These are phyloP conservation scores for Rosalia funebris DNA, from an alignment of 2,888 invertebrate species.

Conservation along the genomic window DNA sequence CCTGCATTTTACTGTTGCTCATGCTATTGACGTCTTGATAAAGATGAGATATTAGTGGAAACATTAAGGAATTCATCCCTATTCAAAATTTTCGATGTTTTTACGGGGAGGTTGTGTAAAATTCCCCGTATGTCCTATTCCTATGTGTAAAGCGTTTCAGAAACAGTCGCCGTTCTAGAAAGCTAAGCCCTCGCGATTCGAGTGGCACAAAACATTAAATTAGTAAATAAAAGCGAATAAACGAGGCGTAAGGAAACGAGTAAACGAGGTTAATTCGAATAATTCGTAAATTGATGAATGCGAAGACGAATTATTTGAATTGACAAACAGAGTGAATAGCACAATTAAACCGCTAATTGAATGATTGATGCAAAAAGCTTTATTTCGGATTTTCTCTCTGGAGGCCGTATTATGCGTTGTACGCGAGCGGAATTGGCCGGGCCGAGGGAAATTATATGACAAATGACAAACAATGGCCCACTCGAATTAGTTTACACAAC, in stretches of 20 bases:
- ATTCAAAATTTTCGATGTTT: too few species aligned
- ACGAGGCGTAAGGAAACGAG: conserved; percentile 50
- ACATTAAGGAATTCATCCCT: too few species aligned
- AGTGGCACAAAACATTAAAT: conserved; percentile 39
- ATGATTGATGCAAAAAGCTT: conserved; percentile 61
- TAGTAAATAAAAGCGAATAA: conserved; percentile 41
- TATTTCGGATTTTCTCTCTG: conserved; percentile 36
- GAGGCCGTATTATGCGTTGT: too few species aligned
- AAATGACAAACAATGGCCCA: conserved; percentile 57
- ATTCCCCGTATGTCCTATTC: too few species aligned
- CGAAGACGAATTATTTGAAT: conserved; percentile 58
- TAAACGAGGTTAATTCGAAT: conserved; percentile 50
- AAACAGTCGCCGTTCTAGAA: conserved; percentile 18
- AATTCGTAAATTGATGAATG: conserved; percentile 59
- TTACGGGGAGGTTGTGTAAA: too few species aligned
- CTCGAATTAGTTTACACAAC: conserved; percentile 56
- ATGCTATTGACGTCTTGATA: too few species aligned
- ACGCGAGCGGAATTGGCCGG: conserved; percentile 36
- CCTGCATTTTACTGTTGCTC: too few species aligned
- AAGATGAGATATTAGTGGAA: too few species aligned
- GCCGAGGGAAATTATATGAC: conserved; percentile 55
- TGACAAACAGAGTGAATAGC: conserved; percentile 63
- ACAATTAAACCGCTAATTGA: conserved; percentile 63
- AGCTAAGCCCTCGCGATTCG: conserved; percentile 33
- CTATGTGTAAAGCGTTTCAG: too few species aligned